Evolutionary conservation across 1,140 invertebrate species (phyloP).

Genomic region (Drosophila triauraria): DNA sequence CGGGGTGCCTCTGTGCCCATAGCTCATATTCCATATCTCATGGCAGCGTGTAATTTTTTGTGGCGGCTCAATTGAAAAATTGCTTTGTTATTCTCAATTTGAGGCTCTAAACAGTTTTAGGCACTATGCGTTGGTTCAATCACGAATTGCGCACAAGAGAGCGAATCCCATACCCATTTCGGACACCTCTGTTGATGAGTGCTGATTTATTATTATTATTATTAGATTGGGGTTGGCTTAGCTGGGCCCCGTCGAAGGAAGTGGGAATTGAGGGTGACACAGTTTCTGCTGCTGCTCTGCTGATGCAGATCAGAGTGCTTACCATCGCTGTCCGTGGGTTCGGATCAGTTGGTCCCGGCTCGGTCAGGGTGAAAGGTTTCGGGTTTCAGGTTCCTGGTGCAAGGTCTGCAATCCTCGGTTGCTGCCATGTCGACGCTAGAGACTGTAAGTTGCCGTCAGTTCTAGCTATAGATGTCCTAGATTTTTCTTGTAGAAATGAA

Average conservation of each 20-base stretch:
- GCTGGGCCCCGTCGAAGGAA: conserved; percentile 51
- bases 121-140: conserved; percentile 68
- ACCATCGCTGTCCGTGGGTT: conserved; percentile 21
- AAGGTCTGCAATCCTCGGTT: conserved; percentile 12
- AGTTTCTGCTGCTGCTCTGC: conserved; percentile 29
- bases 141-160: conserved; percentile 68
- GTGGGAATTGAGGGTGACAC: conserved; percentile 70
- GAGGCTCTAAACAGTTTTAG: conserved; percentile 75
- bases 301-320: conserved; percentile 15
- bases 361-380: conserved; percentile 47
- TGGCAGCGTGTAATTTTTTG: conserved; percentile 54
- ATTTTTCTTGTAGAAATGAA: no score
- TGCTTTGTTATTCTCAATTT: conserved; percentile 84
- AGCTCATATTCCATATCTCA: conserved; percentile 26
- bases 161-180: conserved; percentile 48
- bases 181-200: conserved; percentile 42
- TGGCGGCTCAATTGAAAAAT: conserved; percentile 76
- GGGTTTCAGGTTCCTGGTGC: conserved; percentile 16
- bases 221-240: conserved; percentile 48
- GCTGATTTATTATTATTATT: conserved; percentile 70
- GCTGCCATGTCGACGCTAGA: conserved; percentile 20
- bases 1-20: conserved; percentile 10
- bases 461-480: not conserved
- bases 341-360: conserved; percentile 39
- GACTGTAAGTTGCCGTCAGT: conserved; percentile 25